These are phyloP conservation scores for Branchinecta lynchi DNA, from an alignment of 1,140 invertebrate species.

Conservation along the genomic window DNA sequence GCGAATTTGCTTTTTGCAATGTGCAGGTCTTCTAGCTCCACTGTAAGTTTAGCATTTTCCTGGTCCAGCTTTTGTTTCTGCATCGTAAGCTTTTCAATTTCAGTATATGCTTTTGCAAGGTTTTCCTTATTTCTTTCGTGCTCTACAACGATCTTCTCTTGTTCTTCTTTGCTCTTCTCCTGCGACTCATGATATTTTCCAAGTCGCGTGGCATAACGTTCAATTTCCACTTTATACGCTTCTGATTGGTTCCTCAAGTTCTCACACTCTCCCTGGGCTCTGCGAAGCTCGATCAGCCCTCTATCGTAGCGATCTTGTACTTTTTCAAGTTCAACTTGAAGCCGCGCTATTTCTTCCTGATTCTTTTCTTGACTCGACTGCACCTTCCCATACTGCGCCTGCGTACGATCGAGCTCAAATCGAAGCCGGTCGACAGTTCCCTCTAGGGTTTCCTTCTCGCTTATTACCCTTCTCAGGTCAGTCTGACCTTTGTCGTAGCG, in stretches of 20 bases:
- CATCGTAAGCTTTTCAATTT: slow-evolving; percentile 54
- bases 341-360: slow-evolving; percentile 68
- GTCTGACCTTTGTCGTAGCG: slow-evolving; percentile 66
- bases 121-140: slow-evolving; percentile 64
- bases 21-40: slow-evolving; percentile 55
- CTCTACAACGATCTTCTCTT: slow-evolving; percentile 61
- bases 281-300: slow-evolving; percentile 58
- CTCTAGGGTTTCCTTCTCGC: slow-evolving; percentile 68
- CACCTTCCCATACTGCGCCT: slow-evolving; percentile 62
- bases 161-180: slow-evolving; percentile 54
- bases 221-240: slow-evolving; percentile 49
- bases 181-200: slow-evolving; percentile 61
- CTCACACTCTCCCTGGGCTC: slow-evolving; percentile 57
- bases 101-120: slow-evolving; percentile 58
- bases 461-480: slow-evolving; percentile 58
- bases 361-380: slow-evolving; percentile 67
- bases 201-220: slow-evolving; percentile 53
- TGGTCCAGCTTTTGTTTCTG: slow-evolving; percentile 38
- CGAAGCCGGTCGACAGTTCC: slow-evolving; percentile 65
- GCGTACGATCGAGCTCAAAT: slow-evolving; percentile 66
- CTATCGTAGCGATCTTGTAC: slow-evolving; percentile 78
- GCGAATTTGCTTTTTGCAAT: slow-evolving; percentile 67
- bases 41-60: slow-evolving; percentile 45
- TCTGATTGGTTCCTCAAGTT: slow-evolving; percentile 50
- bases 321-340: slow-evolving; percentile 74